Evolutionary conservation across 2,888 invertebrate species (phyloP), one percentile per base, ranked within the genome.

Genomic region (Scelioninae gen. 1): DNA sequence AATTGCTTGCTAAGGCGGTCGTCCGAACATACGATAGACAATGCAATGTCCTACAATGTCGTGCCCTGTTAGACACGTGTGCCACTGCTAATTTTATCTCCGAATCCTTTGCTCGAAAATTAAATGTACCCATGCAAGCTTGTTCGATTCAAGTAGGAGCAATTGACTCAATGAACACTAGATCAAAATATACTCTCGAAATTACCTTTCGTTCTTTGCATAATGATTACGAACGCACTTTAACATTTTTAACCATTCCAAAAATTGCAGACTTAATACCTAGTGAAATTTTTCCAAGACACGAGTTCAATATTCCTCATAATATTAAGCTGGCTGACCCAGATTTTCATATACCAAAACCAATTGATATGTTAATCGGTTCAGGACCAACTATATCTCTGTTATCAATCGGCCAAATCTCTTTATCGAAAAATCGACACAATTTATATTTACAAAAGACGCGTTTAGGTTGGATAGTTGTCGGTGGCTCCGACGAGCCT

Each of bases 31-130:
- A n/a, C 1, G 43, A 43, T 43, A 10, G n/a, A 10, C 9, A 8
- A 6, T n/a, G n/a, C 43, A 43, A 43, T 43, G n/a, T n/a, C 10
- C 0, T 43, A 6, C 5, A 43, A n/a, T 9, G 55, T n/a, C n/a
- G 55, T n/a, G 34, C 55, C 5, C 10, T 55, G 13, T 23, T 55
- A 13, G 55, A 55, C 13, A 55, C 55, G 1, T 32, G 55, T 13
- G 32, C 55, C 13, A 55, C 55, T 32, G 13, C 55, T 13, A 55
- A 55, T 15, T 55, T 55, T 13, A 8, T 55, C 8, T 23, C 55
- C 6, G 32, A 55, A 34, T 6, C n/a, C 7, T 15, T 32, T 15
- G 32, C 34, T 6, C 23, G 13, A 8, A 23, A 34, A 34, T 55
- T 55, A 13, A 8, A 10, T 23, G 1, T 55, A 15, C 55, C 55